A percentile compares a stretch with the other conserved stretches of the same genome.
phyloP scores from a whole-genome alignment of 2,797 vertebrate species.

The Buceros bicornis region DNA sequence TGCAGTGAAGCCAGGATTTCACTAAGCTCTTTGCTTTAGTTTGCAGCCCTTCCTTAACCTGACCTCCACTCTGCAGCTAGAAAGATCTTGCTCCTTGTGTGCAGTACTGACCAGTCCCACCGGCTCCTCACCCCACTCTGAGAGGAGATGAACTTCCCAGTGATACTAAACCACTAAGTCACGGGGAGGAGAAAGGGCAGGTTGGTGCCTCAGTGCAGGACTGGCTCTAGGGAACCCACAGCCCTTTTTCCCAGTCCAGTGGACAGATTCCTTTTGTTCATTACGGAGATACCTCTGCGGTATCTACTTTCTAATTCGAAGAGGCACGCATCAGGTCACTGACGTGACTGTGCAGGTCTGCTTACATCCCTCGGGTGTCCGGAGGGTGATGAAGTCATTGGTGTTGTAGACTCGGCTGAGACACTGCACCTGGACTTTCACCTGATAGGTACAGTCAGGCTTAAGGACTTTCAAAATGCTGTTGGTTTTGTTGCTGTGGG shows the following conservation, averaged over 20 bases:
- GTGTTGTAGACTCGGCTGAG: conserved; percentile 90
- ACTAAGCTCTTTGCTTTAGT: not conserved
- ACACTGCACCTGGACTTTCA: conserved; percentile 95
- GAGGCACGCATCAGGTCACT: accelerated
- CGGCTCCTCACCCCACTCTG: not conserved
- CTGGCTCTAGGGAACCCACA: not conserved
- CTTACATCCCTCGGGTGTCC: conserved; percentile 94
- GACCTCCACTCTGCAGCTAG: not conserved
- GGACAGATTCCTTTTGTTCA: not conserved
- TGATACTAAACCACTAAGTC: not conserved
- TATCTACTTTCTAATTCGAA: not conserved
- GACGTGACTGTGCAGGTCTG: not conserved
- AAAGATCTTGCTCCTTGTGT: not conserved
- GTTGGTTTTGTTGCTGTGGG: conserved; percentile 94
- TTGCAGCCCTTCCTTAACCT: not conserved
- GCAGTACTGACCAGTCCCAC: not conserved
- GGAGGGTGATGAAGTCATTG: conserved; percentile 90
- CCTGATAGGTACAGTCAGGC: conserved; percentile 93
- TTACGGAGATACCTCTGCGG: accelerated
- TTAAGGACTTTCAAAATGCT: conserved; percentile 88
- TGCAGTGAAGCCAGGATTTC: not conserved
- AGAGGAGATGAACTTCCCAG: not conserved
- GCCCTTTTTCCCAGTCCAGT: not conserved
- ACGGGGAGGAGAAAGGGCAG: not conserved
- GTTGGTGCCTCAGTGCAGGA: not conserved